A percentile compares a stretch with the other conserved stretches of the same genome.
phyloP scores from a whole-genome alignment of 2,113 vertebrate species.

The Sterrhoptilus dennistouni region DNA sequence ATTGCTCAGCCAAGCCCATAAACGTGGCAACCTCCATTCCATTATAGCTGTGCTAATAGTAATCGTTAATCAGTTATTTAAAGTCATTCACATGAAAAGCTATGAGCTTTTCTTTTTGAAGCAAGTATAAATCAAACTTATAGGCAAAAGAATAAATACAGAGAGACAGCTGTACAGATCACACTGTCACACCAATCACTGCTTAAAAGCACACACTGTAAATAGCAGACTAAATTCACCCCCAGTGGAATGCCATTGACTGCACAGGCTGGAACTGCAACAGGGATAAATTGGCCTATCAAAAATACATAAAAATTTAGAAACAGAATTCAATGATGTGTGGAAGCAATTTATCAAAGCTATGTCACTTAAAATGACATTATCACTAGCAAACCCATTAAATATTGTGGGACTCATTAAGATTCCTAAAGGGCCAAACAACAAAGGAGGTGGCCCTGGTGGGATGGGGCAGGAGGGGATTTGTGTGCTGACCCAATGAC shows the following conservation, averaged over 20 bases:
- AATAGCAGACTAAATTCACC: slow-evolving; percentile 65
- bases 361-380: slow-evolving; percentile 55
- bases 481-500: accelerated
- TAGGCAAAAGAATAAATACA: slow-evolving; percentile 70
- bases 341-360: slow-evolving; percentile 39
- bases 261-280: slow-evolving; percentile 17
- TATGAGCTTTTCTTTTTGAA: not conserved
- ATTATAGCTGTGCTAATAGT: not conserved
- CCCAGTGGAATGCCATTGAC: slow-evolving; percentile 56
- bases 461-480: not conserved
- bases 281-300: slow-evolving; percentile 63
- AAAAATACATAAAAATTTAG: slow-evolving; percentile 66
- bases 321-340: slow-evolving; percentile 39
- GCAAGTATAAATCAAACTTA: slow-evolving; percentile 57
- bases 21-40: not conserved
- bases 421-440: not conserved
- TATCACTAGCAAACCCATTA: slow-evolving; percentile 27
- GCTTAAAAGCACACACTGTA: slow-evolving; percentile 61
- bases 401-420: slow-evolving; percentile 11
- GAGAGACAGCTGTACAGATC: slow-evolving; percentile 68
- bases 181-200: slow-evolving; percentile 63
- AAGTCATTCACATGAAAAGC: slow-evolving; percentile 49
- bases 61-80: slow-evolving; percentile 55
- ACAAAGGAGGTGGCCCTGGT: not conserved
- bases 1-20: slow-evolving; percentile 19